phyloP scores from a whole-genome alignment of 2,113 vertebrate species.

The Xiphias gladius region DNA sequence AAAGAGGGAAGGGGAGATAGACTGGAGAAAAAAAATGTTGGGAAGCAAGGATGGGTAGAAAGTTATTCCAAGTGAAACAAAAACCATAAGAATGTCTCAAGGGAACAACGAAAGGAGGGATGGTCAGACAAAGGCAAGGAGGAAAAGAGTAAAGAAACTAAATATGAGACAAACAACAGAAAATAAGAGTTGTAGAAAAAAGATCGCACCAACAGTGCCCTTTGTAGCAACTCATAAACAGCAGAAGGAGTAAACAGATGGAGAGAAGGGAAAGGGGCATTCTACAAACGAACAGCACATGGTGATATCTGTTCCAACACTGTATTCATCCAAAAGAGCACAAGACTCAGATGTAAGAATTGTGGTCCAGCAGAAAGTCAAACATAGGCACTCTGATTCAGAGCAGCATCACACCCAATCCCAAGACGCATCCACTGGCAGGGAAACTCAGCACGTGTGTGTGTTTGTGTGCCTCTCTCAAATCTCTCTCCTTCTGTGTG shows the following conservation, averaged over 20 bases:
- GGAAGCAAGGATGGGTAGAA: not conserved
- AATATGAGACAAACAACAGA: not conserved
- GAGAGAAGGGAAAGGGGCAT: constrained; percentile 33
- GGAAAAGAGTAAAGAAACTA: not conserved
- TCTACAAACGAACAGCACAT: constrained; percentile 52
- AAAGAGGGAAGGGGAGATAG: not conserved
- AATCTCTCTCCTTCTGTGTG: constrained; percentile 6
- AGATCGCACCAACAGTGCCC: constrained; percentile 4
- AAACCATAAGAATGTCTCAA: not conserved
- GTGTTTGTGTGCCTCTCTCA: not conserved
- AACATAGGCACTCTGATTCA: constrained; percentile 57
- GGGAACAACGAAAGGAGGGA: not conserved
- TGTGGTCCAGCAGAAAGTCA: constrained; percentile 61
- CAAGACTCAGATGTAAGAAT: constrained; percentile 43
- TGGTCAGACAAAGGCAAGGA: not conserved
- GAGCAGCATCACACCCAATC: constrained; percentile 69
- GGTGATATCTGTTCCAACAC: constrained; percentile 49
- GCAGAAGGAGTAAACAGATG: constrained; percentile 66
- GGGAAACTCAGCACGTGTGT: constrained; percentile 18
- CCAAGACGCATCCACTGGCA: constrained; percentile 49
- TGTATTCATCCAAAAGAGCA: constrained; percentile 61
- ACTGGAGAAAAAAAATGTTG: not conserved
- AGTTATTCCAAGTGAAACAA: not conserved
- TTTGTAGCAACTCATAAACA: constrained; percentile 49
- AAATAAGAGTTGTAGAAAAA: constrained; percentile 17